Evolutionary conservation across 1,140 invertebrate species (phyloP).

Genomic region (Sarcophaga bullata): DNA sequence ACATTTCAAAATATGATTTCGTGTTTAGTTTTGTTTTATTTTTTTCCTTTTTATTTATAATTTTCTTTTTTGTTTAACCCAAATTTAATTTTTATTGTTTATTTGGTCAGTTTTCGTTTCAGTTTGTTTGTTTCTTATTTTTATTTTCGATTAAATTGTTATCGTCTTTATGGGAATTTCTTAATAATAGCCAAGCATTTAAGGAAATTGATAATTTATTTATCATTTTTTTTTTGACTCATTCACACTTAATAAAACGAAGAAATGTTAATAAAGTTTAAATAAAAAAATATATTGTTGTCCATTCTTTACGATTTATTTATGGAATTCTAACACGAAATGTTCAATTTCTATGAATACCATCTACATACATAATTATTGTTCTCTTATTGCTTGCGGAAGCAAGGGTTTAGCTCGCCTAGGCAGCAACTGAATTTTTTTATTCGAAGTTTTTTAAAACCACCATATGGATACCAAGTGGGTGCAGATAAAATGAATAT

Average conservation of each 20-base stretch:
- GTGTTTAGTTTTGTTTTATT: neutral
- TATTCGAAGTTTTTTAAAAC: neutral
- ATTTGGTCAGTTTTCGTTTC: neutral
- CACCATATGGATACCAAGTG: constrained; percentile 7
- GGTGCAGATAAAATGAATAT: neutral
- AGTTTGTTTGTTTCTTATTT: neutral
- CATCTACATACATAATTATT: too few species aligned
- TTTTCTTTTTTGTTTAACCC: neutral
- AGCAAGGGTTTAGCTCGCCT: neutral
- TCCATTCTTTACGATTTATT: neutral
- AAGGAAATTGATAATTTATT: neutral
- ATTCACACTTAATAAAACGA: neutral
- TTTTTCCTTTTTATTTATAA: neutral
- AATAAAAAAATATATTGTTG: neutral
- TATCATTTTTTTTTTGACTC: neutral
- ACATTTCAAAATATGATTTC: neutral
- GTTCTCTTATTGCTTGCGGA: neutral
- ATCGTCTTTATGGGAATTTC: neutral
- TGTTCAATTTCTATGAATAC: neutral
- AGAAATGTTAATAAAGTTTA: neutral
- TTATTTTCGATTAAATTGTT: neutral
- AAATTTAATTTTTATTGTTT: constrained; percentile 1
- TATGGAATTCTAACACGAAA: neutral
- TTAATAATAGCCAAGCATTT: neutral
- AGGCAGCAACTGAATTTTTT: neutral